phyloP scores from a whole-genome alignment of 2,888 invertebrate species.

The Hanleya hanleyi region DNA sequence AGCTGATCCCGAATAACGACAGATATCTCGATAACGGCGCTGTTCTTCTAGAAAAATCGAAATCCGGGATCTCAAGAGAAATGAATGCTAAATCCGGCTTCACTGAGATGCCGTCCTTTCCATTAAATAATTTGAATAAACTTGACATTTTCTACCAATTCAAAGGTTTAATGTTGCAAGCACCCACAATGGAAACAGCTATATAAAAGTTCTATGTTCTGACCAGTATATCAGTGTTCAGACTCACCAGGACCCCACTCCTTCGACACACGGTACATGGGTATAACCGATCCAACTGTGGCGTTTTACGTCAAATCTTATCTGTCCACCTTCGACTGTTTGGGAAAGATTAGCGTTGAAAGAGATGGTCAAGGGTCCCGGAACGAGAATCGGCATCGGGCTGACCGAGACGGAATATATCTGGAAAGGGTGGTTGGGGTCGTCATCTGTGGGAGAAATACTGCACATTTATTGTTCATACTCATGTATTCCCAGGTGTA shows the following conservation, averaged over 20 bases:
- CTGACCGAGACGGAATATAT: not conserved
- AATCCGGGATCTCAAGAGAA: too few relatives aligned
- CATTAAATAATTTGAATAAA: too few relatives aligned
- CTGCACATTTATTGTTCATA: not conserved
- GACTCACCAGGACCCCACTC: not conserved
- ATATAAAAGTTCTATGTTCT: too few relatives aligned
- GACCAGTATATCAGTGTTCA: not conserved
- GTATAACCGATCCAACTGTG: not conserved
- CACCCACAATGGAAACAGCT: too few relatives aligned
- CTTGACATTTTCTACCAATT: too few relatives aligned
- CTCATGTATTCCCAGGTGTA: too few relatives aligned
- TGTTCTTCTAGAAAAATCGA: too few relatives aligned
- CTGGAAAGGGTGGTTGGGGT: not conserved
- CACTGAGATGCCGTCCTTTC: too few relatives aligned
- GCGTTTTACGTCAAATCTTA: not conserved
- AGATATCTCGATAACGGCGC: too few relatives aligned
- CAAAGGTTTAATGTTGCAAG: too few relatives aligned
- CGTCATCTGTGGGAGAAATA: not conserved
- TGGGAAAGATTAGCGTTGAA: not conserved
- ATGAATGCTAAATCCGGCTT: too few relatives aligned
- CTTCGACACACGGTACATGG: not conserved
- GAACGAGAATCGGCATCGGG: not conserved
- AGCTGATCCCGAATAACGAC: too few relatives aligned
- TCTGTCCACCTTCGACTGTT: not conserved
- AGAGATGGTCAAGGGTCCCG: not conserved